Percentiles rank a stretch among this genome's conserved stretches.
Conservation (phyloP, 2,888 invertebrate genomes). For the Formica aserva region DNA sequence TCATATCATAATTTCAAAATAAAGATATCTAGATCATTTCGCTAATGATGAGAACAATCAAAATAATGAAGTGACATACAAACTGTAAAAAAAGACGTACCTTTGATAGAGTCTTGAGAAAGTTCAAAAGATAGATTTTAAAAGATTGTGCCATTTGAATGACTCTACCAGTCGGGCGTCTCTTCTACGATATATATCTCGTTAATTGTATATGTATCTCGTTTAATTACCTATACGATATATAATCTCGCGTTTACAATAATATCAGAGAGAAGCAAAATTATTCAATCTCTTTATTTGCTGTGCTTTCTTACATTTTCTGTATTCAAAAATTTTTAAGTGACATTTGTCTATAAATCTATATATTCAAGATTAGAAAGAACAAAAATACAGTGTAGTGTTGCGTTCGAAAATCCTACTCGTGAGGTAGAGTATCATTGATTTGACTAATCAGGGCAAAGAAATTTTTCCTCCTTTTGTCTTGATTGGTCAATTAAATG, state of each 20-base stretch:
- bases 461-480: too few relatives aligned
- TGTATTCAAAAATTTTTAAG: background rate
- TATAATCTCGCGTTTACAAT: background rate
- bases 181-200: background rate
- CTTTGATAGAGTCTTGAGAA: constrained; percentile 59
- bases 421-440: too few relatives aligned
- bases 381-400: too few relatives aligned
- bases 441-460: too few relatives aligned
- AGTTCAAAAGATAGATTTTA: constrained; percentile 69
- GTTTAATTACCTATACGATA: background rate
- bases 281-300: background rate
- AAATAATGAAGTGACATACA: background rate
- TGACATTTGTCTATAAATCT: background rate
- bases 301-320: background rate
- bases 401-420: too few relatives aligned
- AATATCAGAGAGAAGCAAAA: background rate
- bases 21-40: background rate
- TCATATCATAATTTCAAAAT: background rate
- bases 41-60: background rate
- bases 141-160: background rate
- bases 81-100: constrained; percentile 35
- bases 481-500: too few relatives aligned
- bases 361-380: background rate
- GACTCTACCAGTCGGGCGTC: background rate
- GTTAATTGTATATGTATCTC: background rate